Conservation (phyloP, 35 echinoderm and acorn worm genomes). For the Patiria miniata region DNA sequence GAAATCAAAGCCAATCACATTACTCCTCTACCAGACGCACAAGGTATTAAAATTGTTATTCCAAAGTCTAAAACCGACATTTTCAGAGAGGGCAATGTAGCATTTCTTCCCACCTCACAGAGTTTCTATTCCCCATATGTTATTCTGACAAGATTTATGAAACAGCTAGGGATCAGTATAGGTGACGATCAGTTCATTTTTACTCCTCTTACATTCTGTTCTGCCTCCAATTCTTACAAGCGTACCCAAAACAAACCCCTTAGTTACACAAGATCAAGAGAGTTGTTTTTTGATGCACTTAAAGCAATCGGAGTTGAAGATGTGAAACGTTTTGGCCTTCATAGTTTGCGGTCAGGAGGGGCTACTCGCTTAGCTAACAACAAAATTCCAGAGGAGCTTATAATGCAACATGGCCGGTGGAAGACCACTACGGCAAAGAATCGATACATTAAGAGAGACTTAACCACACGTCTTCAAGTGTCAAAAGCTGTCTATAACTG, state of each 20-base stretch:
- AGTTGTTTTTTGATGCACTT: not conserved
- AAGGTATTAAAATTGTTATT: not conserved
- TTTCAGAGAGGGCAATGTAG: too few species aligned
- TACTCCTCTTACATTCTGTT: not conserved
- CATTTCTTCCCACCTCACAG: too few species aligned
- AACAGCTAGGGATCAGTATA: not conserved
- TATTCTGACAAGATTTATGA: not conserved
- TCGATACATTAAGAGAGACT: too few species aligned
- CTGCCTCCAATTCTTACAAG: not conserved
- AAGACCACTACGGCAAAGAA: too few species aligned
- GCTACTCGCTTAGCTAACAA: not conserved
- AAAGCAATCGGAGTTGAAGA: not conserved
- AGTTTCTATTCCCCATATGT: too few species aligned
- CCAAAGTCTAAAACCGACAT: not conserved
- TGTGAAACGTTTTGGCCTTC: not conserved
- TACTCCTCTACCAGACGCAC: not conserved
- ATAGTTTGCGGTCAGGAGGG: not conserved
- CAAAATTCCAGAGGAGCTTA: too few species aligned
- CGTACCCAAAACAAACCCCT: not conserved
- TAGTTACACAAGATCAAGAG: not conserved
- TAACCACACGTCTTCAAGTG: too few species aligned
- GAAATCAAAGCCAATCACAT: too few species aligned
- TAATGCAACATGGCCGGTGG: too few species aligned
- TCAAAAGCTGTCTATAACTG: too few species aligned
- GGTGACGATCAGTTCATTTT: not conserved